Evolutionary conservation across 64 coral and sea anemone species (phyloP).

Genomic region (Trachythela sp.): DNA sequence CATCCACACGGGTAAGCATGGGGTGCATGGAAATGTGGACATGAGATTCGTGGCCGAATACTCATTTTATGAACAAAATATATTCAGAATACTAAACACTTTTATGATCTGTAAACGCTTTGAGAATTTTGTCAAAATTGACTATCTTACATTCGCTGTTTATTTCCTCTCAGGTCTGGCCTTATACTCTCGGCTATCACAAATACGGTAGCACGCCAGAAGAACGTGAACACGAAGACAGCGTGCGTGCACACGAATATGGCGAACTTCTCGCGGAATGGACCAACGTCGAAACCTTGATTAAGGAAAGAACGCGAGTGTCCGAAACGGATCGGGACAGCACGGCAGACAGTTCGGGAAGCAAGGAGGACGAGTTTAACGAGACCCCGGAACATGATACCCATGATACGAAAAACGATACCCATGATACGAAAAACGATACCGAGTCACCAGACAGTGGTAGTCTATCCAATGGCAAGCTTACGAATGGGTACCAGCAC

Average conservation of each 20-base stretch:
- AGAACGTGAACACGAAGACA: constrained; percentile 56
- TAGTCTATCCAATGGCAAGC: neutral
- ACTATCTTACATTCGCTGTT: too few relatives aligned
- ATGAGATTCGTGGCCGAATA: too few relatives aligned
- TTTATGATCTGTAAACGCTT: too few relatives aligned
- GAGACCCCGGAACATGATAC: constrained; percentile 38
- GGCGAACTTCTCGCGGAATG: constrained; percentile 62
- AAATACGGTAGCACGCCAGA: constrained; percentile 72
- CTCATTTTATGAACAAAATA: too few relatives aligned
- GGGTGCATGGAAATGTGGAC: too few relatives aligned
- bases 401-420: neutral
- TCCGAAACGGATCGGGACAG: constrained; percentile 69
- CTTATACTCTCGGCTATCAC: constrained; percentile 81
- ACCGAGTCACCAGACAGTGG: neutral
- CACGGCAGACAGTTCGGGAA: constrained; percentile 79
- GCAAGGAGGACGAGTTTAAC: constrained; percentile 68
- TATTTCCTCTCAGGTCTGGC: too few relatives aligned
- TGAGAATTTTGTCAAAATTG: too few relatives aligned
- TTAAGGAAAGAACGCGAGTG: constrained; percentile 63
- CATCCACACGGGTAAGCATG: too few relatives aligned
- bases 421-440: neutral
- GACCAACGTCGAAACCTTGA: constrained; percentile 75
- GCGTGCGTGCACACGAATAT: constrained; percentile 44
- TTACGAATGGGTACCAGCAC: neutral
- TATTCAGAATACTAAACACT: too few relatives aligned